Conservation (phyloP, 2,888 invertebrate species). For the Linnaemya vulpina region DNA sequence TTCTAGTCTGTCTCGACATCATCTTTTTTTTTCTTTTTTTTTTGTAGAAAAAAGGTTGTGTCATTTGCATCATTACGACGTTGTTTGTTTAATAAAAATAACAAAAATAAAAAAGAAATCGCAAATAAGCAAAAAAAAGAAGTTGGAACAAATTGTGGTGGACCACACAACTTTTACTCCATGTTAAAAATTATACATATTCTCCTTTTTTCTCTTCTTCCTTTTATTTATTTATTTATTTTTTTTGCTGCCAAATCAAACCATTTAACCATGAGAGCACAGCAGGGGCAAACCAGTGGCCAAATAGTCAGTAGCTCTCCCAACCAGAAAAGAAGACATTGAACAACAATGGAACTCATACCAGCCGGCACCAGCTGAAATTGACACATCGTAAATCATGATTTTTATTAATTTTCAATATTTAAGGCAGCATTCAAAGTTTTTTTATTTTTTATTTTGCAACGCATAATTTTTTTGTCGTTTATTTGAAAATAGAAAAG, state of each 20-base stretch:
- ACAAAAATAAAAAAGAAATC: constrained; percentile 10
- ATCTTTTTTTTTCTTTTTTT: too few relatives aligned
- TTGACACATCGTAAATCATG: constrained; percentile 77
- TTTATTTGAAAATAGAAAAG: neutral
- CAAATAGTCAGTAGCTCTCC: constrained; percentile 39
- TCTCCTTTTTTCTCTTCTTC: neutral
- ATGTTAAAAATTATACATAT: constrained; percentile 31
- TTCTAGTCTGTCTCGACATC: constrained; percentile 3
- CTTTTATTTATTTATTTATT: neutral
- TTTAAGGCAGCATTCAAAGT: constrained; percentile 52
- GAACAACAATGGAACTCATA: constrained; percentile 23
- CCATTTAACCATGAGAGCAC: constrained; percentile 48
- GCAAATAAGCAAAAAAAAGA: constrained; percentile 6
- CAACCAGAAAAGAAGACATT: constrained; percentile 1
- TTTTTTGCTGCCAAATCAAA: constrained; percentile 24
- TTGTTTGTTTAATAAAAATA: constrained; percentile 26
- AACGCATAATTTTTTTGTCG: neutral
- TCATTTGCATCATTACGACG: constrained; percentile 36
- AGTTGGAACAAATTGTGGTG: constrained; percentile 64
- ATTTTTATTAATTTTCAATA: constrained; percentile 75
- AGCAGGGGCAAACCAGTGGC: constrained; percentile 60
- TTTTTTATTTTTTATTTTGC: too few relatives aligned
- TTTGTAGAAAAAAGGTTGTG: constrained; percentile 38
- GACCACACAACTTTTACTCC: constrained; percentile 65
- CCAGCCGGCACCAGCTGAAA: constrained; percentile 73